Evolutionary conservation across 2,113 vertebrate species (phyloP).

Genomic region (Labrus mixtus): DNA sequence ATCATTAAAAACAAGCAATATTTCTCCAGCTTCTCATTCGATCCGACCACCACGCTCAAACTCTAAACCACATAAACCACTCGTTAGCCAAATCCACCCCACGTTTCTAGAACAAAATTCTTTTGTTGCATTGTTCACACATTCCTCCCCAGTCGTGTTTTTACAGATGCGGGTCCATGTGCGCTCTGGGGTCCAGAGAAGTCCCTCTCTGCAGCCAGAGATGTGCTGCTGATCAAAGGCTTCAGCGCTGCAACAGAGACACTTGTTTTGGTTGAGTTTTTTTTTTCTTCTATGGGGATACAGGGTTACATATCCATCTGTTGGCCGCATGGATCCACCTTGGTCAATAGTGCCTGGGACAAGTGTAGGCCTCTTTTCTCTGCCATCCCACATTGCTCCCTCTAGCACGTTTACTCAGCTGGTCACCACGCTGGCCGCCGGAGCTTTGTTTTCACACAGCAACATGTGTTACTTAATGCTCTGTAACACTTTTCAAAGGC

Average conservation of each 20-base stretch:
- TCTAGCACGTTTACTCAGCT: slow-evolving; percentile 84
- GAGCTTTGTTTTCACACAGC: slow-evolving; percentile 83
- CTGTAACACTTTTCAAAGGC: slow-evolving; percentile 86
- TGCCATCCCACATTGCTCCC: slow-evolving; percentile 66
- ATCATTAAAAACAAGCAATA: slow-evolving; percentile 73
- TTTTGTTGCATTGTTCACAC: slow-evolving; percentile 89
- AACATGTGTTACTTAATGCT: slow-evolving; percentile 88
- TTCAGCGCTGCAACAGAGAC: slow-evolving; percentile 86
- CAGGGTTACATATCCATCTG: slow-evolving; percentile 93
- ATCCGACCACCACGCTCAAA: slow-evolving; percentile 70
- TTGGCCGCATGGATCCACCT: slow-evolving; percentile 88
- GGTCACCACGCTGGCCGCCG: slow-evolving; percentile 80
- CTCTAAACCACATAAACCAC: slow-evolving; percentile 74
- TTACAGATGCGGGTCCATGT: slow-evolving; percentile 97
- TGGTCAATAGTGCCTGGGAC: slow-evolving; percentile 81
- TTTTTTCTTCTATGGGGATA: slow-evolving; percentile 80
- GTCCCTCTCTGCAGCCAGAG: slow-evolving; percentile 83
- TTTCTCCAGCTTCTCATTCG: slow-evolving; percentile 73
- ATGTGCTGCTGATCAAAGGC: slow-evolving; percentile 96
- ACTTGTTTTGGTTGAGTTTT: slow-evolving; percentile 87
- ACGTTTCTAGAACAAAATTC: slow-evolving; percentile 79
- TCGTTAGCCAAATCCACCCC: slow-evolving; percentile 61
- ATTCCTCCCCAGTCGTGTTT: slow-evolving; percentile 91
- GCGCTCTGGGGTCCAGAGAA: slow-evolving; percentile 86
- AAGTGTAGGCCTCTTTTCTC: slow-evolving; percentile 74